Conservation (phyloP, 2,888 invertebrate species). For the Sepioteuthis lessoniana region DNA sequence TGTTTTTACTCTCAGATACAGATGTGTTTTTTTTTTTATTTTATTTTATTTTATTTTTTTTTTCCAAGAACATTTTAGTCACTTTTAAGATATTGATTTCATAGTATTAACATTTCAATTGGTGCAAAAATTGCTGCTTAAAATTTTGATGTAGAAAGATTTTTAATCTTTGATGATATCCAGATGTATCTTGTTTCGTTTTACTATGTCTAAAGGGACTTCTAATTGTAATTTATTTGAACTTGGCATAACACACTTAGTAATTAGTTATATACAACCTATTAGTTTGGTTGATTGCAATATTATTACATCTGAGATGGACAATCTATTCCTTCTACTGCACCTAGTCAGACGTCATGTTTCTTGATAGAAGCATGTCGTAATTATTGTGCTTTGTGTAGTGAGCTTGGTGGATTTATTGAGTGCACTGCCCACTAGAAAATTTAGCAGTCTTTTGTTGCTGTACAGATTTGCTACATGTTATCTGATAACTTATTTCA, state of each 20-base stretch:
- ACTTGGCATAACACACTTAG: not conserved
- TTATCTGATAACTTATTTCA: not conserved
- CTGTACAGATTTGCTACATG: conserved; percentile 8
- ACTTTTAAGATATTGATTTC: not conserved
- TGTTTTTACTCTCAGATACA: not conserved
- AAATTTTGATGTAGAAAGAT: not conserved
- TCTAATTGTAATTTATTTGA: not conserved
- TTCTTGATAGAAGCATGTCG: conserved; percentile 9
- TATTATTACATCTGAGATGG: not conserved
- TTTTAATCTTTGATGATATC: not conserved
- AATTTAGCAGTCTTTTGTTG: not conserved
- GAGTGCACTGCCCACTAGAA: conserved; percentile 25
- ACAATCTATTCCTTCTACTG: not conserved
- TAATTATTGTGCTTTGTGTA: conserved; percentile 10
- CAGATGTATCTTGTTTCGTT: not conserved
- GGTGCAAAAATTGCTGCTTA: not conserved
- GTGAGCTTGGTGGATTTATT: conserved; percentile 16
- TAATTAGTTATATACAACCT: not conserved
- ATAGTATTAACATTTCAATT: not conserved
- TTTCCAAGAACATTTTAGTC: conserved; percentile 5
- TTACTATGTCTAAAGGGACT: not conserved
- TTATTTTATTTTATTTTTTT: too few species aligned
- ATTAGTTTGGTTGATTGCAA: not conserved
- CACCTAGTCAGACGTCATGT: conserved; percentile 13
- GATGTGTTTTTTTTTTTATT: too few species aligned